These are phyloP conservation scores for Catocala nupta DNA, from an alignment of 2,888 invertebrate species.

Conservation along the genomic window DNA sequence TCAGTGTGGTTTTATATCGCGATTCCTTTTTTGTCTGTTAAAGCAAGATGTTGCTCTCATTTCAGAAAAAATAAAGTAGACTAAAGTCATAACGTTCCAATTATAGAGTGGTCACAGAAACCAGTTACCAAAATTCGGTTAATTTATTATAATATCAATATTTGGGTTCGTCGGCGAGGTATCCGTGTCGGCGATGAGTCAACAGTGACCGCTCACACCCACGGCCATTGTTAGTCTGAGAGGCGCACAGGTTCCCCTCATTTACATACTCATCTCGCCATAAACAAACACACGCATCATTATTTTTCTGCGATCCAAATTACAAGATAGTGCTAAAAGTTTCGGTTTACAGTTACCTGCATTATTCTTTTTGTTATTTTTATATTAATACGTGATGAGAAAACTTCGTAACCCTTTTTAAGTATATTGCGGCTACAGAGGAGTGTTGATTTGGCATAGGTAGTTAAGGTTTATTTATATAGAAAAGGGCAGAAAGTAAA, in stretches of 20 bases:
- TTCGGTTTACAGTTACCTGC: constrained; percentile 52
- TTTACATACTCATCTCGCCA: constrained; percentile 64
- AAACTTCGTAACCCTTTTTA: no score
- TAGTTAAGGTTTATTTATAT: no score
- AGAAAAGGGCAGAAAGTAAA: no score
- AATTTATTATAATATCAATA: constrained; percentile 64
- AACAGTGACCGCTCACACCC: constrained; percentile 63
- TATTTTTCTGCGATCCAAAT: constrained; percentile 36
- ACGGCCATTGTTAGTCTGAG: constrained; percentile 57
- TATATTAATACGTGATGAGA: not conserved
- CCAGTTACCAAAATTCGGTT: constrained; percentile 61
- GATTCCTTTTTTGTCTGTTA: constrained; percentile 31
- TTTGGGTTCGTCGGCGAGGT: constrained; percentile 65
- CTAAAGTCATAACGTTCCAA: constrained; percentile 46
- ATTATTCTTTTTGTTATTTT: constrained; percentile 21
- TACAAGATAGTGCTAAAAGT: constrained; percentile 48
- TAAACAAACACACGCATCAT: constrained; percentile 53
- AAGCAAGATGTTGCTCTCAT: constrained; percentile 42
- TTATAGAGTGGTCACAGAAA: constrained; percentile 41
- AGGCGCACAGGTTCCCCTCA: constrained; percentile 51
- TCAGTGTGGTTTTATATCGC: constrained; percentile 26
- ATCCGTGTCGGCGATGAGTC: constrained; percentile 72
- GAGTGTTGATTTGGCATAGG: no score
- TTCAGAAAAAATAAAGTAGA: constrained; percentile 42
- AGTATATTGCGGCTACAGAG: no score